phyloP scores from a whole-genome alignment of 2,113 vertebrate genomes.

The Carlito syrichta region DNA sequence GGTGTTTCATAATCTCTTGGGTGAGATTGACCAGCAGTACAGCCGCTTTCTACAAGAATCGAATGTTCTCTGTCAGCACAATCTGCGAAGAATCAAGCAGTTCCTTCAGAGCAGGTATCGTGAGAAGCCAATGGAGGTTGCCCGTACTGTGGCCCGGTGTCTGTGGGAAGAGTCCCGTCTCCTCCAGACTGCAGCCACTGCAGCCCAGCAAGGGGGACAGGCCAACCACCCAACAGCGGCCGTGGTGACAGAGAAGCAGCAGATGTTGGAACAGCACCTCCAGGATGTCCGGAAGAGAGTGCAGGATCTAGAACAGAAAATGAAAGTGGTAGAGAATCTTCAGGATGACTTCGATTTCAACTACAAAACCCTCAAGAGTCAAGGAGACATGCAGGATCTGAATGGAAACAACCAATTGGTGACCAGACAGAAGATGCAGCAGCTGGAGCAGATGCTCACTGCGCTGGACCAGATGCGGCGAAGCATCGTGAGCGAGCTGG shows the following conservation, averaged over 20 bases:
- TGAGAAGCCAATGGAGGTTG: slow-evolving; percentile 98
- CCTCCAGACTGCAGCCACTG: slow-evolving; percentile 92
- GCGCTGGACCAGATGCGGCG: slow-evolving; percentile 96
- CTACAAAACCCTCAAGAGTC: slow-evolving; percentile 99
- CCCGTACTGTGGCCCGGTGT: slow-evolving; percentile 96
- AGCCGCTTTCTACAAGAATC: slow-evolving; percentile 98
- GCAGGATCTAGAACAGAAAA: slow-evolving; percentile 99
- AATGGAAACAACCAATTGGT: slow-evolving; percentile 97
- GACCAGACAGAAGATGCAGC: slow-evolving; percentile 97
- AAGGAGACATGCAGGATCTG: slow-evolving; percentile 98
- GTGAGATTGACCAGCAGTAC: slow-evolving; percentile 99
- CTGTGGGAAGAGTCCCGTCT: slow-evolving; percentile 96
- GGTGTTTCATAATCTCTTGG: slow-evolving; percentile 98
- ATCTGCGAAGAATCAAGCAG: slow-evolving; percentile 97
- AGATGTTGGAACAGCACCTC: slow-evolving; percentile 97
- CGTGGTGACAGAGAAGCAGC: slow-evolving; percentile 97
- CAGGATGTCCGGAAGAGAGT: slow-evolving; percentile 98
- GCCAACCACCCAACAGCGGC: slow-evolving; percentile 93
- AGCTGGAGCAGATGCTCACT: slow-evolving; percentile 98
- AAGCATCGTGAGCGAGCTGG: slow-evolving; percentile 96
- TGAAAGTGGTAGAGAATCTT: slow-evolving; percentile 98
- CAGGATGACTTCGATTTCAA: slow-evolving; percentile 99
- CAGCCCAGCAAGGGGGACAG: slow-evolving; percentile 95
- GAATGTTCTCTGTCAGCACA: slow-evolving; percentile 98
- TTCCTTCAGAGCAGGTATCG: slow-evolving; percentile 98